A percentile compares a stretch with the other conserved stretches of the same genome.
Conservation (phyloP, 2,888 invertebrate genomes). For the Clivina fossor region DNA sequence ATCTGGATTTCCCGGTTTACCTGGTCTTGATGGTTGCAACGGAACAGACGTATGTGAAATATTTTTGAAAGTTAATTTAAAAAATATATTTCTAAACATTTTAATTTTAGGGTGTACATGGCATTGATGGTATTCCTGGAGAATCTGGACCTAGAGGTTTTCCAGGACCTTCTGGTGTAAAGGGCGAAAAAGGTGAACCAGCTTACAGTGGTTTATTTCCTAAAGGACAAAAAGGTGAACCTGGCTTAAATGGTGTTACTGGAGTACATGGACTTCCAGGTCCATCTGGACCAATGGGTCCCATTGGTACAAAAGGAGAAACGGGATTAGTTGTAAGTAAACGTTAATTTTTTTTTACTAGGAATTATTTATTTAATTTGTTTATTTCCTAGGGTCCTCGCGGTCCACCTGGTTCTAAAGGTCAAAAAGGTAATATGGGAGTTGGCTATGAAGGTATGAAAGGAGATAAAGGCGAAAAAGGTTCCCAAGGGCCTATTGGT, state of each 20-base stretch:
- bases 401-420: constrained; percentile 71
- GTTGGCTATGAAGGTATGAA: constrained; percentile 61
- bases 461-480: constrained; percentile 68
- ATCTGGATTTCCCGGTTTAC: constrained; percentile 72
- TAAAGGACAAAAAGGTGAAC: constrained; percentile 86
- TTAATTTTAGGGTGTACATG: constrained; percentile 68
- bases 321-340: constrained; percentile 60
- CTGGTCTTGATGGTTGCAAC: constrained; percentile 93
- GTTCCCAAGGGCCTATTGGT: constrained; percentile 64
- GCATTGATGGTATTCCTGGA: constrained; percentile 69
- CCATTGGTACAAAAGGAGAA: constrained; percentile 63
- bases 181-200: constrained; percentile 80
- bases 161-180: constrained; percentile 65
- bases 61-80: constrained; percentile 6
- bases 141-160: constrained; percentile 75
- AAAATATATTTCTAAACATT: constrained; percentile 20
- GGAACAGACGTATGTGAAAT: constrained; percentile 88
- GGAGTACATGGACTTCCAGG: constrained; percentile 69
- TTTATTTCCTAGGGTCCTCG: constrained; percentile 60
- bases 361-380: neutral
- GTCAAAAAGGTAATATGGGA: constrained; percentile 66
- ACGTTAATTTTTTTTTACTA: neutral
- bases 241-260: constrained; percentile 71
- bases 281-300: constrained; percentile 62
- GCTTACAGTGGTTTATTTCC: constrained; percentile 69